phyloP scores from a whole-genome alignment of 1,140 invertebrate species.

The Sitobion miscanthi region DNA sequence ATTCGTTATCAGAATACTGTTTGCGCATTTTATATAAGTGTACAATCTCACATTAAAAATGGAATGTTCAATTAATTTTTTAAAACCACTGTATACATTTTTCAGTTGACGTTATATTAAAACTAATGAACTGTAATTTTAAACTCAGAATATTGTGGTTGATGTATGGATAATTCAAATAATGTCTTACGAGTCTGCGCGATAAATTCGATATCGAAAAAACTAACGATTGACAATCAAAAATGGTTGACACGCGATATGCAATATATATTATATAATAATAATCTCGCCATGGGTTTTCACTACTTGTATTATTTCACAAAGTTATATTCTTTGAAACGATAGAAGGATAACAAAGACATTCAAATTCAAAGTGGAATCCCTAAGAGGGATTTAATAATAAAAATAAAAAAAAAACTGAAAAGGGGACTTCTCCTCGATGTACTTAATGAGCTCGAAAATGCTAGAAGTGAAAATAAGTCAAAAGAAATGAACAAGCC shows the following conservation, averaged over 20 bases:
- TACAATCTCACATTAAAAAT: background rate
- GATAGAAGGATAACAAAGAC: background rate
- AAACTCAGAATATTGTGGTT: background rate
- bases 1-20: background rate
- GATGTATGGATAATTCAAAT: background rate
- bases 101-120: background rate
- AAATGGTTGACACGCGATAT: background rate
- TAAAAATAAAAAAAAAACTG: background rate
- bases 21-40: background rate
- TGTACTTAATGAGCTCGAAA: background rate
- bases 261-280: background rate
- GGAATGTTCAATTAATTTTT: background rate
- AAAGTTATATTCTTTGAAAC: background rate
- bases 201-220: background rate
- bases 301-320: background rate
- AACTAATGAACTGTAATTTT: background rate
- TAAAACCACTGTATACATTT: background rate
- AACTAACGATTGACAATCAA: background rate
- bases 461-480: background rate
- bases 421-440: background rate
- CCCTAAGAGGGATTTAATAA: background rate
- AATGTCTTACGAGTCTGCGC: background rate
- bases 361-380: background rate
- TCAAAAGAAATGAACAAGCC: constrained; percentile 18
- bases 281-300: background rate